phyloP scores from a whole-genome alignment of 2,797 vertebrate species.

The Chiropotes sagulatus region DNA sequence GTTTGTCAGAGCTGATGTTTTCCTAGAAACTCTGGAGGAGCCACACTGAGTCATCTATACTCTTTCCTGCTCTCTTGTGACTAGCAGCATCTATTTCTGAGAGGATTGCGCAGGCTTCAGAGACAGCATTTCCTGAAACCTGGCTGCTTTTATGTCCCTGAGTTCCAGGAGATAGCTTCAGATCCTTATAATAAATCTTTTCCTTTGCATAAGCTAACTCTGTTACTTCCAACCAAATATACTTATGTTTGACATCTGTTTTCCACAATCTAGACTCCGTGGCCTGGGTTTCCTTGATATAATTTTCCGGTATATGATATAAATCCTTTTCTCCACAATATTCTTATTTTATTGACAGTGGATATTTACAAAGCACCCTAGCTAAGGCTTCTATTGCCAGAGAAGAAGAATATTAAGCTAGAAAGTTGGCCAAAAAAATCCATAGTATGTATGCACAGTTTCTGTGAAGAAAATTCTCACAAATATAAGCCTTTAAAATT shows the following conservation, averaged over 20 bases:
- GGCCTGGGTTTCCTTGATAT: background rate
- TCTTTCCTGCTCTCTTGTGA: background rate
- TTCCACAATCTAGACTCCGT: background rate
- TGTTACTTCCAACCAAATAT: background rate
- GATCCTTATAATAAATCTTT: background rate
- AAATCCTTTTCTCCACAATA: background rate
- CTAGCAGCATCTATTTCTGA: background rate
- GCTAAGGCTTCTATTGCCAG: background rate
- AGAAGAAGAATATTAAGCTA: background rate
- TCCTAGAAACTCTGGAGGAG: background rate
- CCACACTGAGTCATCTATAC: background rate
- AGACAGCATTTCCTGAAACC: background rate
- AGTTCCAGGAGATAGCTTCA: background rate
- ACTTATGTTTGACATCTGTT: background rate
- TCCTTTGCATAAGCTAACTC: background rate
- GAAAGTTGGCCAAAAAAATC: background rate
- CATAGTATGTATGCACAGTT: background rate
- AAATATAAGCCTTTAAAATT: background rate
- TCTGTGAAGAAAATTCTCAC: background rate
- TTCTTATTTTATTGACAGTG: background rate
- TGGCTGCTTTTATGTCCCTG: background rate
- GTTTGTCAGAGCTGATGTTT: background rate
- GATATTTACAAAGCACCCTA: background rate
- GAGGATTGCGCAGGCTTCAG: background rate
- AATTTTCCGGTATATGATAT: background rate